Evolutionary conservation across 2,797 vertebrate species (phyloP), one percentile per base, ranked within the genome.

Genomic region (Ctenopoma multispine): DNA sequence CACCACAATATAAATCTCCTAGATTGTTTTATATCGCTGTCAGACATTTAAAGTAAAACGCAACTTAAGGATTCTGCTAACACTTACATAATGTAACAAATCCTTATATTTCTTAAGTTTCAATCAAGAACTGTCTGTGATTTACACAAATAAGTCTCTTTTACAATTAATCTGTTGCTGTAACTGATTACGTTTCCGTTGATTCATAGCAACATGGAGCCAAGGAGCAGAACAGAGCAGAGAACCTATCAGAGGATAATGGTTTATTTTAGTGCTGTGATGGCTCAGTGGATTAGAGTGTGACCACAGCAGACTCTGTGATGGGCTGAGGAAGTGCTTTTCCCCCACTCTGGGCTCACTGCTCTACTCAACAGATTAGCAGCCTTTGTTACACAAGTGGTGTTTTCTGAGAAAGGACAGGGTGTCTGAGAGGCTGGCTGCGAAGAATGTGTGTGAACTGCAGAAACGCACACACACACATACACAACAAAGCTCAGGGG

Each of bases 341-440:
- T 5, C 46, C 46, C 63, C 48, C 69, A 75, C 81, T 75, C 83
- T 77, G 79, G 73, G 79, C 81, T 82, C 73, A 69, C 82, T 85
- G 86, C 88, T 90, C 82, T 85, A 85, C 90, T 89, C 84, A 85
- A 87, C 88, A 91, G 87, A 90, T 90, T 89, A 91, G 88, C 73
- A 85, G 85, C 84, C 82, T 90, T 89, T 87, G 86, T 91, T 84
- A 88, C 87, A 89, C 79, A 82, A 87, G 88, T 85, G 86, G 80
- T 86, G 86, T 90, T 90, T 89, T 83, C 83, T 81, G 82, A 83
- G 81, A 84, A 72, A 74, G 80, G 87, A 82, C 81, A 69, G 80
- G 69, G 81, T 81, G 85, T 81, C 78, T 87, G 86, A 86, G 86
- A 86, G 83, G 75, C 86, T 73, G 75, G 72, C 77, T 73, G 81